Evolutionary conservation across 2,113 vertebrate genomes (phyloP).

Genomic region (Glareola pratincola): DNA sequence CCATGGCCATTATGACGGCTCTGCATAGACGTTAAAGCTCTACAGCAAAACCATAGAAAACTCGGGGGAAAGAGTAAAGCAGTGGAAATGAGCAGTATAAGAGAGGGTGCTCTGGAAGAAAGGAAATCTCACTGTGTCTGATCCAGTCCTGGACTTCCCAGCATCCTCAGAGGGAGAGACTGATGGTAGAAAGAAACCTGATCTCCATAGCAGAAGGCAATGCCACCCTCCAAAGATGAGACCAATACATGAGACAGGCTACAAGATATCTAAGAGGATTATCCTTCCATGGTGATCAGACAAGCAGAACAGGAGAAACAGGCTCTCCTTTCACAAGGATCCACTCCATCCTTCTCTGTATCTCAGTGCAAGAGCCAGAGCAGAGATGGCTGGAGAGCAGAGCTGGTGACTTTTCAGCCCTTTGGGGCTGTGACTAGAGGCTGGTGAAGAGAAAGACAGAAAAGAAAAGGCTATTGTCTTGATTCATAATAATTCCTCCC

Average conservation of each 20-base stretch:
- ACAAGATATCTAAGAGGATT: neutral
- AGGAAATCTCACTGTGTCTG: neutral
- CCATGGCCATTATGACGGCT: neutral
- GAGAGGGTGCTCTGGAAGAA: neutral
- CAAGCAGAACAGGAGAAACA: neutral
- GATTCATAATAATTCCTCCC: neutral
- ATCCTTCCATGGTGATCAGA: neutral
- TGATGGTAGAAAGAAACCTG: neutral
- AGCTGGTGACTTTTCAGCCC: neutral
- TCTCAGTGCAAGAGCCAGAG: neutral
- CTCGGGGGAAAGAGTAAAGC: neutral
- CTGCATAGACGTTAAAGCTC: neutral
- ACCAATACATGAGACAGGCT: neutral
- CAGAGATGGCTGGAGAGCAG: neutral
- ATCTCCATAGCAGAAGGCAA: neutral
- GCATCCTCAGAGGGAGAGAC: neutral
- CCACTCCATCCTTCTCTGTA: neutral
- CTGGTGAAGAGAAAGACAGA: neutral
- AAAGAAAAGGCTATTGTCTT: neutral
- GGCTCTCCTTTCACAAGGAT: neutral
- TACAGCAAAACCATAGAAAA: neutral
- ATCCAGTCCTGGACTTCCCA: neutral
- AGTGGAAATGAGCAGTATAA: neutral
- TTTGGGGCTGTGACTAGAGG: neutral
- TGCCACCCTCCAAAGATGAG: neutral